These are phyloP conservation scores for Tadarida brasiliensis DNA, from an alignment of 2,797 vertebrate species.

Conservation along the genomic window DNA sequence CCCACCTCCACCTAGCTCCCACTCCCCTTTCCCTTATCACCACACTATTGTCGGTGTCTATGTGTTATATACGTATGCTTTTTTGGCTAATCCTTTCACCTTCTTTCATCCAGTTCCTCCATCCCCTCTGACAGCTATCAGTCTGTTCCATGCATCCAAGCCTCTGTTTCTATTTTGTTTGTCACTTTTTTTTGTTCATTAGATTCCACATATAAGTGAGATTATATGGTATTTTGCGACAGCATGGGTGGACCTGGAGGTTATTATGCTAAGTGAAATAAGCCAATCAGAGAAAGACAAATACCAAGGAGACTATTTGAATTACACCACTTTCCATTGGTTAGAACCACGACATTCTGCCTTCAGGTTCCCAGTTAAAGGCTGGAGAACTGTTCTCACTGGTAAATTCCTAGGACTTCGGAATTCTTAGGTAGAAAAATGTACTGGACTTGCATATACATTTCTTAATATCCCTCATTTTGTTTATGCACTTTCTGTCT, in stretches of 20 bases:
- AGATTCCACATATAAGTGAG: neutral
- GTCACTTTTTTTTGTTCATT: neutral
- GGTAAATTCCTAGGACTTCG: too few species aligned
- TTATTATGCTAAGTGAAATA: neutral
- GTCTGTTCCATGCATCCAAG: neutral
- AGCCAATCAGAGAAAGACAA: neutral
- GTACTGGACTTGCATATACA: too few species aligned
- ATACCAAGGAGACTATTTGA: neutral
- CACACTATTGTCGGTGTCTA: neutral
- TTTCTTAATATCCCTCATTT: neutral
- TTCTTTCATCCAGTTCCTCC: neutral
- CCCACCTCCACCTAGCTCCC: neutral
- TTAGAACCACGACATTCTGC: neutral
- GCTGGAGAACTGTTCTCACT: neutral
- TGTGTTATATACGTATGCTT: neutral
- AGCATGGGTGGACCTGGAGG: too few species aligned
- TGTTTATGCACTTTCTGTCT: neutral
- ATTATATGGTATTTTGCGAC: neutral
- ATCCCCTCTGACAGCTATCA: neutral
- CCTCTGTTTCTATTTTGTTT: neutral
- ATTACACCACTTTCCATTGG: neutral
- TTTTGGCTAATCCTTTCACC: neutral
- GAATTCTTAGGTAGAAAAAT: neutral
- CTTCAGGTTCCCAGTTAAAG: neutral
- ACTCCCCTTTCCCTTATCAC: neutral